These are phyloP conservation scores for Chiloscyllium punctatum DNA, from an alignment of 2,797 vertebrate species.

Conservation along the genomic window DNA sequence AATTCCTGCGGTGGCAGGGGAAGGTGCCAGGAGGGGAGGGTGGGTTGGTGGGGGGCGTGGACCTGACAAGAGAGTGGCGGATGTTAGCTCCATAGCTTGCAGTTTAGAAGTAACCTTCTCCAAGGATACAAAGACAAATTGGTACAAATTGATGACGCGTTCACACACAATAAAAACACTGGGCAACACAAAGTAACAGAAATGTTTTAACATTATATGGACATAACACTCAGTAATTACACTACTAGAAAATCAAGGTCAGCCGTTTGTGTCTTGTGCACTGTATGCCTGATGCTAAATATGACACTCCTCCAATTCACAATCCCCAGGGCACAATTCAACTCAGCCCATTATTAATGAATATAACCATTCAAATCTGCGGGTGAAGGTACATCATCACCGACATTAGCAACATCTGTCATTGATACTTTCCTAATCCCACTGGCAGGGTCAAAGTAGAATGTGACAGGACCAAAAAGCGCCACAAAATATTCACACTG, in stretches of 20 bases:
- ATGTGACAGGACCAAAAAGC: not conserved
- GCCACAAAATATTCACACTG: not conserved
- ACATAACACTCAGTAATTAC: constrained; percentile 2
- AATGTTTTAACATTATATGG: not conserved
- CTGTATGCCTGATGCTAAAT: not conserved
- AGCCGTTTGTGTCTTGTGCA: not conserved
- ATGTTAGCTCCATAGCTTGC: no score
- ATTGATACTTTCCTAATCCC: not conserved
- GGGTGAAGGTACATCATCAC: constrained; percentile 5
- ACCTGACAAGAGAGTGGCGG: no score
- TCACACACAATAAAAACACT: not conserved
- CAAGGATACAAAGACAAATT: not conserved
- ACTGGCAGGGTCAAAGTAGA: no score
- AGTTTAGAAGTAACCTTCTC: not conserved
- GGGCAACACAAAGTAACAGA: constrained; percentile 4
- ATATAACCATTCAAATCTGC: not conserved
- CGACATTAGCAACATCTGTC: not conserved
- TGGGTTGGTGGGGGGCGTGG: no score
- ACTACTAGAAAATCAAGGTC: constrained; percentile 10
- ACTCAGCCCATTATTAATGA: not conserved
- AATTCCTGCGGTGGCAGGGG: no score
- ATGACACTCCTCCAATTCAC: not conserved
- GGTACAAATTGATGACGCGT: not conserved
- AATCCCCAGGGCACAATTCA: not conserved
- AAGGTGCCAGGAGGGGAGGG: no score